phyloP scores from a whole-genome alignment of 2,797 vertebrate species.

The Oreochromis grahami region DNA sequence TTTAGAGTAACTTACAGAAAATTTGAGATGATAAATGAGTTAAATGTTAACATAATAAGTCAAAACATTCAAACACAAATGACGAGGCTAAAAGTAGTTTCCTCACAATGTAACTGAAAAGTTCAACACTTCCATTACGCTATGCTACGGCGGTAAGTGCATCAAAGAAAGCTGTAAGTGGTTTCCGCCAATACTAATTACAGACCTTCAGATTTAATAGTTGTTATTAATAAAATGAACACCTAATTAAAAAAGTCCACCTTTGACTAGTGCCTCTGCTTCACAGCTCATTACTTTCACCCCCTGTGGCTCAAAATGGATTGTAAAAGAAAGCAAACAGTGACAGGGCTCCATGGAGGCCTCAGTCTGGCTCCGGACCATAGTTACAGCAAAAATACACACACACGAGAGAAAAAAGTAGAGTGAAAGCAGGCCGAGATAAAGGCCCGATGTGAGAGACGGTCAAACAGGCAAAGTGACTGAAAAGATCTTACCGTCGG shows the following conservation, averaged over 20 bases:
- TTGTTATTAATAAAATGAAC: constrained; percentile 24
- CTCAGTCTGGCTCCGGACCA: constrained; percentile 53
- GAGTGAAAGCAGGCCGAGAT: background rate
- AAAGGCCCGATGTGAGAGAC: background rate
- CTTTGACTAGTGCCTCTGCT: constrained; percentile 27
- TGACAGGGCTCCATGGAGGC: constrained; percentile 58
- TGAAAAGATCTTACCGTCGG: constrained; percentile 71
- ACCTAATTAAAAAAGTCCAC: constrained; percentile 46
- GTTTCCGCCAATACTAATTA: constrained; percentile 17
- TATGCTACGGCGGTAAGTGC: background rate
- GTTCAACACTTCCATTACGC: background rate
- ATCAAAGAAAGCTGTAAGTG: constrained; percentile 6
- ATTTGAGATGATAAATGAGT: background rate
- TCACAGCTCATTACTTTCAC: constrained; percentile 53
- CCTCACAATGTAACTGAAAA: background rate
- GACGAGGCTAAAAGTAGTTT: background rate
- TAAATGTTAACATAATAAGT: background rate
- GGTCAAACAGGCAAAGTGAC: background rate
- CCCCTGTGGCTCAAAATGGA: constrained; percentile 51
- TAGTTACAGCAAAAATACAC: constrained; percentile 27
- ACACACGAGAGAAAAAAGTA: constrained; percentile 10
- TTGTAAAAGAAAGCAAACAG: constrained; percentile 60
- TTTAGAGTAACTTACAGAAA: background rate
- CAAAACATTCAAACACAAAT: background rate
- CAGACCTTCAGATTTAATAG: constrained; percentile 7